Conservation (phyloP, 2,797 vertebrate genomes). For the Discoglossus pictus region DNA sequence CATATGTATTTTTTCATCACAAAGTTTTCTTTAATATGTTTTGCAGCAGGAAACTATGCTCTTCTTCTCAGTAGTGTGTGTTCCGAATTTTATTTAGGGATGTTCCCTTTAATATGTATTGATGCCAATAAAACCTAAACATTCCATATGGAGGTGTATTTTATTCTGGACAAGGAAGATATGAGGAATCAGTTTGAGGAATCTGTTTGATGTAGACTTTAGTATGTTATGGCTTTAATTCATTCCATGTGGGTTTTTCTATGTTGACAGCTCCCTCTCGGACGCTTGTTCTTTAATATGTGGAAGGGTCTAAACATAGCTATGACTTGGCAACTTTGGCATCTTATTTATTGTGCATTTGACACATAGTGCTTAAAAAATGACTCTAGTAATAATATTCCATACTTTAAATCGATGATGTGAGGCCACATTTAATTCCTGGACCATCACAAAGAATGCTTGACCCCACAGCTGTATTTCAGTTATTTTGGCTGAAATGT, state of each 20-base stretch:
- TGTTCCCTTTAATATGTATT: slow-evolving; percentile 16
- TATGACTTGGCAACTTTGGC: slow-evolving; percentile 15
- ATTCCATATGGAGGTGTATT: slow-evolving; percentile 36
- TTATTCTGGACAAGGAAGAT: slow-evolving; percentile 32
- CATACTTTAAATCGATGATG: slow-evolving; percentile 16
- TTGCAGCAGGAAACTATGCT: too few relatives aligned
- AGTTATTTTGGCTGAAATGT: too few relatives aligned
- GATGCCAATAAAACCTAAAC: slow-evolving; percentile 20
- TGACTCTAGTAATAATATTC: slow-evolving; percentile 22
- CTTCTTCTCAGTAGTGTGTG: too few relatives aligned
- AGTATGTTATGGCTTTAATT: slow-evolving; percentile 33
- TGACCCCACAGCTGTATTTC: too few relatives aligned
- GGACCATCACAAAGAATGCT: too few relatives aligned
- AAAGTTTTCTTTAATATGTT: too few relatives aligned
- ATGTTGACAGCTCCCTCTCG: slow-evolving; percentile 34
- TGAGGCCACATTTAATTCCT: too few relatives aligned
- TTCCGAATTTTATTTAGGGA: too few relatives aligned
- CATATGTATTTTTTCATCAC: too few relatives aligned
- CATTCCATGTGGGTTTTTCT: slow-evolving; percentile 39
- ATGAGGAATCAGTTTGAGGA: slow-evolving; percentile 29
- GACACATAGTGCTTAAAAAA: slow-evolving; percentile 10
- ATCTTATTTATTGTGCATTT: slow-evolving; percentile 32
- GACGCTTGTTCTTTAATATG: slow-evolving; percentile 35
- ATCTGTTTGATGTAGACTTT: slow-evolving; percentile 37
- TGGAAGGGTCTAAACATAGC: slow-evolving; percentile 20